Conservation (phyloP, 2,797 vertebrate species). For the Myotis vivesi region DNA sequence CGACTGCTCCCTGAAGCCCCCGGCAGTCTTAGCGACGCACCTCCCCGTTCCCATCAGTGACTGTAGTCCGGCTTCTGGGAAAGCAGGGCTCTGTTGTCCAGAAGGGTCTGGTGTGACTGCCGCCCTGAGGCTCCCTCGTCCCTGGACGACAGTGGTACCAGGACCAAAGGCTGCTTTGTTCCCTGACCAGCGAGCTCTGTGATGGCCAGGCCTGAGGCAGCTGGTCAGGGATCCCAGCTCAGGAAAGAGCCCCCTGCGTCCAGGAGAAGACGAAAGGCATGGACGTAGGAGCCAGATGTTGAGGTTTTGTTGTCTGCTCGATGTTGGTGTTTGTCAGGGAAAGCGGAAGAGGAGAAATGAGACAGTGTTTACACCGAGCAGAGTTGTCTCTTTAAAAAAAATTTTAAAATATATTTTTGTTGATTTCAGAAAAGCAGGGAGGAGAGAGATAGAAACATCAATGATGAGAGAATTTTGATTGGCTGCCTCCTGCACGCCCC, state of each 20-base stretch:
- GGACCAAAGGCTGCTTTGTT: background rate
- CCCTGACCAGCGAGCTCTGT: rapidly evolving
- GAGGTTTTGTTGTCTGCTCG: background rate
- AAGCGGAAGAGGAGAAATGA: background rate
- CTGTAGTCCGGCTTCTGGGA: background rate
- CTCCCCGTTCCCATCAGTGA: too few relatives aligned
- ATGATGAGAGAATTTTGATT: too few relatives aligned
- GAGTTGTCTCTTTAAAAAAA: background rate
- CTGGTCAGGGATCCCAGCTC: background rate
- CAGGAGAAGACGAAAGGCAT: background rate
- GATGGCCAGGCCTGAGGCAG: background rate
- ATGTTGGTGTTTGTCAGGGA: background rate
- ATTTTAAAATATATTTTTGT: background rate
- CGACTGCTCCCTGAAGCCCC: background rate
- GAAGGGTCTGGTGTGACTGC: background rate
- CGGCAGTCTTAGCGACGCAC: background rate
- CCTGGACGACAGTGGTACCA: rapidly evolving
- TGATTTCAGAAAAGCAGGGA: background rate
- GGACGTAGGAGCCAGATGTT: background rate
- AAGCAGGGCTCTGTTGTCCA: background rate
- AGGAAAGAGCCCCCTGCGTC: background rate
- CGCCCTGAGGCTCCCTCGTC: background rate
- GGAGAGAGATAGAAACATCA: background rate
- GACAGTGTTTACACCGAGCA: background rate
- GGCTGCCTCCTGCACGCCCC: background rate